phyloP scores from a whole-genome alignment of 2,113 vertebrate genomes.

The Malurus melanocephalus region DNA sequence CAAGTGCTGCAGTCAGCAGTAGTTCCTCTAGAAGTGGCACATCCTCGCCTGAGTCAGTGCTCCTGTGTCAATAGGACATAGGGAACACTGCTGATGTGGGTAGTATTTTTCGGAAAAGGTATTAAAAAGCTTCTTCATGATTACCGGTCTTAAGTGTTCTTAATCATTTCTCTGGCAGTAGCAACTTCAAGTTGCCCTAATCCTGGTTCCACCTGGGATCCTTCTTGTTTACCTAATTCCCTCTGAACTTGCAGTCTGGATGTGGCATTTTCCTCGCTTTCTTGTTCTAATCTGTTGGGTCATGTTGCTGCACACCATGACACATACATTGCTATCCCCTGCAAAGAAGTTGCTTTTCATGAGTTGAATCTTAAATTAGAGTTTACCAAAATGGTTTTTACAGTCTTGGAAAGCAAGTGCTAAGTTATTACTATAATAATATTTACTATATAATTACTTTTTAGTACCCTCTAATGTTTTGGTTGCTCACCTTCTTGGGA shows the following conservation, averaged over 20 bases:
- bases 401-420: neutral
- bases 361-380: slow-evolving; percentile 1
- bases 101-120: neutral
- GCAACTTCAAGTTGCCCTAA: slow-evolving; percentile 1
- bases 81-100: neutral
- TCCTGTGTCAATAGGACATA: neutral
- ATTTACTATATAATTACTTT: neutral
- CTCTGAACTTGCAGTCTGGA: neutral
- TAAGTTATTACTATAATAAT: neutral
- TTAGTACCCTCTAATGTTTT: neutral
- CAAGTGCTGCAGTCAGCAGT: neutral
- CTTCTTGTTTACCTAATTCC: slow-evolving; percentile 14
- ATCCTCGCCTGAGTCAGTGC: neutral
- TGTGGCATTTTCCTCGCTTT: neutral
- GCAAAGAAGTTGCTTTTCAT: neutral
- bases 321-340: neutral
- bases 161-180: neutral
- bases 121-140: neutral
- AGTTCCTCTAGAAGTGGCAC: neutral
- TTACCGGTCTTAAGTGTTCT: slow-evolving; percentile 22
- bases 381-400: neutral
- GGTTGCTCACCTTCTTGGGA: neutral
- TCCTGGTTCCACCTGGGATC: slow-evolving; percentile 1
- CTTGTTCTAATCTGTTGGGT: slow-evolving; percentile 19
- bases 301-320: slow-evolving; percentile 18